A percentile compares a stretch with the other conserved stretches of the same genome.
Conservation (phyloP, 1,140 invertebrate genomes). For the Physella acuta region DNA sequence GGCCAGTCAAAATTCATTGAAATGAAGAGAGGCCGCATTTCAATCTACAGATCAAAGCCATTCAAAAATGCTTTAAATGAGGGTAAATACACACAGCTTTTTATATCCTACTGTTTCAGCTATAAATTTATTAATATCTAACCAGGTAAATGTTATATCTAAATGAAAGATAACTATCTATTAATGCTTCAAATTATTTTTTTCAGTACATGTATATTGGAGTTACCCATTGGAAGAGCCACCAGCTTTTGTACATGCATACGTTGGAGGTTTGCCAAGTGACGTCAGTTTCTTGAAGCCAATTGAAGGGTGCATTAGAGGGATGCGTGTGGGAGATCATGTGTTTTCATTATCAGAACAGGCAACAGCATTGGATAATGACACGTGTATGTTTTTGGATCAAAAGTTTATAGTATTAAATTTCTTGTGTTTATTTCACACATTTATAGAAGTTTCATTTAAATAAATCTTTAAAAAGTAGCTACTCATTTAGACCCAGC, state of each 20-base stretch:
- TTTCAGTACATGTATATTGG: not conserved
- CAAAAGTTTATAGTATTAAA: slow-evolving; percentile 42
- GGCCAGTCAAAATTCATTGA: slow-evolving; percentile 56
- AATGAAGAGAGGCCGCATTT: slow-evolving; percentile 67
- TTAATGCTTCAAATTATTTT: not conserved
- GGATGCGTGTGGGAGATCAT: slow-evolving; percentile 80
- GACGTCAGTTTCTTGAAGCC: slow-evolving; percentile 50
- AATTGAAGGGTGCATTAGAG: slow-evolving; percentile 76
- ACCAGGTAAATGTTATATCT: too few relatives aligned
- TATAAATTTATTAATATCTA: too few relatives aligned
- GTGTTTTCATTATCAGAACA: slow-evolving; percentile 70
- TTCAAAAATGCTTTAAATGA: slow-evolving; percentile 27
- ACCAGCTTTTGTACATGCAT: slow-evolving; percentile 83
- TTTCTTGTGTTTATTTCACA: too few relatives aligned
- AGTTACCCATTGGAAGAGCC: slow-evolving; percentile 75
- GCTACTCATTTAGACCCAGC: too few relatives aligned
- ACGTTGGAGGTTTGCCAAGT: slow-evolving; percentile 80
- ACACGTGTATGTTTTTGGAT: slow-evolving; percentile 31
- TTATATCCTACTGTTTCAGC: not conserved
- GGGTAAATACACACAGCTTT: slow-evolving; percentile 20
- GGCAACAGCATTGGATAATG: slow-evolving; percentile 24
- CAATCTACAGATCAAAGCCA: slow-evolving; percentile 32
- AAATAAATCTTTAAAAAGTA: too few relatives aligned
- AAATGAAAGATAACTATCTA: too few relatives aligned
- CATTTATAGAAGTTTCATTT: too few relatives aligned